Evolutionary conservation across 2,113 vertebrate species (phyloP).

Genomic region (Polypterus bichir): DNA sequence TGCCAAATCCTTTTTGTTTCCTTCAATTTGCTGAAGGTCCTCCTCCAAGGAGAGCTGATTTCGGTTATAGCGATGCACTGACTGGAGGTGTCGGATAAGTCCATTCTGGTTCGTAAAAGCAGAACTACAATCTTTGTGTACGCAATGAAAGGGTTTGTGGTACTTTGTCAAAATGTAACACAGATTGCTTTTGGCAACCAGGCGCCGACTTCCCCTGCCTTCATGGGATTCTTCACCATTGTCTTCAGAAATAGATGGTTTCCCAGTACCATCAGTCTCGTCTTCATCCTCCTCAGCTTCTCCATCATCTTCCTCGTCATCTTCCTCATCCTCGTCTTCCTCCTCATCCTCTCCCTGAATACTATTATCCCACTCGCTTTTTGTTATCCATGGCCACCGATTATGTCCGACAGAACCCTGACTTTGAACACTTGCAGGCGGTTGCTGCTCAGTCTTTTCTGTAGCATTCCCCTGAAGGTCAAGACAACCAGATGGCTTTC

Average conservation of each 20-base stretch:
- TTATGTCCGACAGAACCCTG: too few species aligned
- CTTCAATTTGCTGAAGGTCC: constrained; percentile 44
- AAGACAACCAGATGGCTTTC: constrained; percentile 32
- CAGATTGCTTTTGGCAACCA: constrained; percentile 75
- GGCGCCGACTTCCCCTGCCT: constrained; percentile 69
- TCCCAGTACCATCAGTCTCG: constrained; percentile 9
- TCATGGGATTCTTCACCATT: constrained; percentile 31
- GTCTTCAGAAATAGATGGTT: constrained; percentile 24
- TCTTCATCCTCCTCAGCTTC: constrained; percentile 10
- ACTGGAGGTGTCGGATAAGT: constrained; percentile 79
- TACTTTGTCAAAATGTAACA: constrained; percentile 85
- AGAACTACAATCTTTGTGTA: constrained; percentile 79
- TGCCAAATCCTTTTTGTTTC: constrained; percentile 62
- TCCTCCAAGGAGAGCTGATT: constrained; percentile 82
- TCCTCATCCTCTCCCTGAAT: neutral
- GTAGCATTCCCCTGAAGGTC: constrained; percentile 36
- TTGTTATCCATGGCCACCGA: too few species aligned
- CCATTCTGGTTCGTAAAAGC: constrained; percentile 81
- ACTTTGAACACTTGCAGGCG: too few species aligned
- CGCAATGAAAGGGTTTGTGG: constrained; percentile 88
- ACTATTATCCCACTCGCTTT: too few species aligned
- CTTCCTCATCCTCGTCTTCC: constrained; percentile 9
- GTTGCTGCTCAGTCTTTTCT: constrained; percentile 46
- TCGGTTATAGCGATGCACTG: constrained; percentile 79
- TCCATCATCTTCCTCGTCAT: constrained; percentile 16